A percentile compares a stretch with the other conserved stretches of the same genome.
Conservation (phyloP, 2,113 vertebrate species). For the Barnardius zonarius region DNA sequence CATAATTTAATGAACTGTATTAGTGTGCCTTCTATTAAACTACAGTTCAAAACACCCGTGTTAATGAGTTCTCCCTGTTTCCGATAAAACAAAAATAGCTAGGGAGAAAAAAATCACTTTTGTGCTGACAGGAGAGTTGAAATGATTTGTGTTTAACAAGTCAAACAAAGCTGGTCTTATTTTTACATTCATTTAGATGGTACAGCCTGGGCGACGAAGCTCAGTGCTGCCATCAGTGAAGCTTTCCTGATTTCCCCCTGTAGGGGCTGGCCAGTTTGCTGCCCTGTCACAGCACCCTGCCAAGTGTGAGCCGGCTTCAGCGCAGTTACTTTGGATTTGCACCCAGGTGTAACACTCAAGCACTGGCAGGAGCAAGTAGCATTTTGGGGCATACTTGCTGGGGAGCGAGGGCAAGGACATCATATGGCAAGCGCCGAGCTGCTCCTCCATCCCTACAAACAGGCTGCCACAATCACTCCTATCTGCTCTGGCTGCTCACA, state of each 20-base stretch:
- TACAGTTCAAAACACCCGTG: constrained; percentile 18
- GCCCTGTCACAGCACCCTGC: not conserved
- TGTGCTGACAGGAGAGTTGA: not conserved
- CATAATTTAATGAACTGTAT: constrained; percentile 53
- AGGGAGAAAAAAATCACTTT: not conserved
- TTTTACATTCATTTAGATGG: not conserved
- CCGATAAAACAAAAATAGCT: constrained; percentile 16
- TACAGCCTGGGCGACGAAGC: not conserved
- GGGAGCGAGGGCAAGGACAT: not conserved
- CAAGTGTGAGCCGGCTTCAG: not conserved
- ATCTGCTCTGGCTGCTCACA: constrained; percentile 51
- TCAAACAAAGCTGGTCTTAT: not conserved
- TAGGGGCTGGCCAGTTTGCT: not conserved
- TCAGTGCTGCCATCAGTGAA: not conserved
- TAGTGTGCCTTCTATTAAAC: not conserved
- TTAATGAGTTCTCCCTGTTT: constrained; percentile 39
- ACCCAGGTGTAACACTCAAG: not conserved
- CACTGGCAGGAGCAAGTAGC: rapidly evolving
- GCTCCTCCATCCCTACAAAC: constrained; percentile 26
- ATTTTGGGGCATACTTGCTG: not conserved
- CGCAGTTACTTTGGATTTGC: not conserved
- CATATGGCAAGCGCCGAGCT: constrained; percentile 2
- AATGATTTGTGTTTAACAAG: not conserved
- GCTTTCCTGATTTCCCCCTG: not conserved
- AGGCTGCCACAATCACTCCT: constrained; percentile 46